A percentile compares a stretch with the other conserved stretches of the same genome.
These are phyloP conservation scores for Sebastes diploproa DNA, from an alignment of 2,797 vertebrate species.

Conservation along the genomic window DNA sequence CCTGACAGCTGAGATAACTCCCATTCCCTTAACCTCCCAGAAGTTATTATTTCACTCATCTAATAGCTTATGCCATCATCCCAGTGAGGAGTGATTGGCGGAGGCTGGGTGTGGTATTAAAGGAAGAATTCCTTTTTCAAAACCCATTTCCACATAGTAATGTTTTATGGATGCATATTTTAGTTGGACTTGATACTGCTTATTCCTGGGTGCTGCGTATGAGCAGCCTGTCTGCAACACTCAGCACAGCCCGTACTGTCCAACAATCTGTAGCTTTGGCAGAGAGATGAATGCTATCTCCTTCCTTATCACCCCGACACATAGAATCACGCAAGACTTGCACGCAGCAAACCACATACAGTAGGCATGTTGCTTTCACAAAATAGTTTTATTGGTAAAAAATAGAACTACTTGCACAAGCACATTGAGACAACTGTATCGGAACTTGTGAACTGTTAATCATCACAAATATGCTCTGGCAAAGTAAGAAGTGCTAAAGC, in stretches of 20 bases:
- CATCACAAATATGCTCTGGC: constrained; percentile 81
- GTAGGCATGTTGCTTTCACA: constrained; percentile 75
- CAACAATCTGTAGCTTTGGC: constrained; percentile 67
- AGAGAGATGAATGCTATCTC: constrained; percentile 26
- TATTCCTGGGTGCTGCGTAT: constrained; percentile 5
- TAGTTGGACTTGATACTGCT: constrained; percentile 22
- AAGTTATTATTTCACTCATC: background rate
- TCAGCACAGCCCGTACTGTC: constrained; percentile 52
- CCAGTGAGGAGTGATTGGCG: constrained; percentile 9
- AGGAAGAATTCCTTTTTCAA: constrained; percentile 26
- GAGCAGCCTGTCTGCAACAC: constrained; percentile 52
- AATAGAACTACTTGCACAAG: constrained; percentile 90
- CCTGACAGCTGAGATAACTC: background rate
- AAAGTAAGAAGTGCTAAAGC: constrained; percentile 86
- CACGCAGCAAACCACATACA: constrained; percentile 12
- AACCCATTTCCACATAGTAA: constrained; percentile 36
- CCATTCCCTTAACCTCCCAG: constrained; percentile 1
- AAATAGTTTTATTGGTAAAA: constrained; percentile 90
- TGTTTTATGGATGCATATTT: constrained; percentile 51
- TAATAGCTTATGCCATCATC: background rate
- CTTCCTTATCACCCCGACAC: constrained; percentile 21
- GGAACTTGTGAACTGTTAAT: constrained; percentile 80
- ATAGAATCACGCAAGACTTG: constrained; percentile 3
- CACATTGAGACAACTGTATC: constrained; percentile 85
- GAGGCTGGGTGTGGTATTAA: constrained; percentile 16